These are phyloP conservation scores for Heliconius himera DNA, from an alignment of 1,140 invertebrate species.

Conservation along the genomic window DNA sequence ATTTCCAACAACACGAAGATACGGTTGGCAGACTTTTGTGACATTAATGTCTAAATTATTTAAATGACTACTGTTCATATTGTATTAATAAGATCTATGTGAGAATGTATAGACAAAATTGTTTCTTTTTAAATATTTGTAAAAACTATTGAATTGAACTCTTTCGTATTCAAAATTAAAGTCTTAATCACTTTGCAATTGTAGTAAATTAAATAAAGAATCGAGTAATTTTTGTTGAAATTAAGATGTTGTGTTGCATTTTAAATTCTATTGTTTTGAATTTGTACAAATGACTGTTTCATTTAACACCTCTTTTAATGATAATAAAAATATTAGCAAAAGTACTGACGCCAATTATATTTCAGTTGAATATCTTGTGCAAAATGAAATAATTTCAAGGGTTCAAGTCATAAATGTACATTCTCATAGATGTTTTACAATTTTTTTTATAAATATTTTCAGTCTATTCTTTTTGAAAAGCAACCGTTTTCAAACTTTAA, in stretches of 20 bases:
- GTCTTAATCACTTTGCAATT: background rate
- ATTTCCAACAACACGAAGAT: conserved; percentile 24
- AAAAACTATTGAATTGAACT: background rate
- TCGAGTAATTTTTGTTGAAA: background rate
- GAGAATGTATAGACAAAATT: background rate
- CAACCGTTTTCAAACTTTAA: background rate
- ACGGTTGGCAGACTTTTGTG: conserved; percentile 10
- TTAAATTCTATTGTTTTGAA: background rate
- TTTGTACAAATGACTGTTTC: background rate
- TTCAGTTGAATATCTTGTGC: background rate
- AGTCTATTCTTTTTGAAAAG: background rate
- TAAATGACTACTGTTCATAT: background rate
- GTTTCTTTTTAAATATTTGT: background rate
- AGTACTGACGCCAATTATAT: background rate
- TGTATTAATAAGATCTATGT: conserved; percentile 5
- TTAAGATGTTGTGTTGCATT: background rate
- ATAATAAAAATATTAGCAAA: background rate
- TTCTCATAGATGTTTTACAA: background rate
- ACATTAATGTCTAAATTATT: conserved; percentile 5
- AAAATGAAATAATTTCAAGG: no score
- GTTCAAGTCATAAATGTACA: background rate
- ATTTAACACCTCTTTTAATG: background rate
- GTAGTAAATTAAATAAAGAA: background rate
- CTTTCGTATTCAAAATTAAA: background rate
- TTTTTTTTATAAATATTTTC: background rate